Percentiles rank a stretch among this genome's conserved stretches.
phyloP scores from a whole-genome alignment of 1,140 invertebrate species.

The Drosophila rufa region DNA sequence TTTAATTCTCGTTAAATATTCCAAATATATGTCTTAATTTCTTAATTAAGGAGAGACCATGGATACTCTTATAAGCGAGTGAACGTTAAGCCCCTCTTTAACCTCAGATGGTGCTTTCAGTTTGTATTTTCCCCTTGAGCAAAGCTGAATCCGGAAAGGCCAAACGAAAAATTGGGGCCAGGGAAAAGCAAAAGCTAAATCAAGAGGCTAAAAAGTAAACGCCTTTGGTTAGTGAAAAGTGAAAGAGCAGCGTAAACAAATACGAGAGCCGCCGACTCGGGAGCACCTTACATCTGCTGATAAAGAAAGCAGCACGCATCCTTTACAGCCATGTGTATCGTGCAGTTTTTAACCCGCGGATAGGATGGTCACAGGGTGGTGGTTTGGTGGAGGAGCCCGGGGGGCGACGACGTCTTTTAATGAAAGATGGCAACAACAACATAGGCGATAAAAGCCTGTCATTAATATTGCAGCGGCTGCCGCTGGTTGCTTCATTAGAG shows the following conservation, averaged over 20 bases:
- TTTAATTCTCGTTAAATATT: not conserved
- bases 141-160: slow-evolving; percentile 50
- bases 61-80: slow-evolving; percentile 3
- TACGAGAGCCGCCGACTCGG: slow-evolving; percentile 48
- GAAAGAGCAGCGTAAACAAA: slow-evolving; percentile 79
- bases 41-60: not conserved
- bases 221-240: slow-evolving; percentile 75
- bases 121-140: slow-evolving; percentile 9
- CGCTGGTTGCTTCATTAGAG: slow-evolving; percentile 65
- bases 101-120: slow-evolving; percentile 5
- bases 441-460: slow-evolving; percentile 75
- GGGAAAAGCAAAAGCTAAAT: slow-evolving; percentile 55
- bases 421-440: slow-evolving; percentile 80
- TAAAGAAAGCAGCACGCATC: slow-evolving; percentile 65
- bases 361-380: slow-evolving; percentile 3
- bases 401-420: slow-evolving; percentile 53
- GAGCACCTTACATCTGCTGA: slow-evolving; percentile 77
- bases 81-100: not conserved
- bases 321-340: slow-evolving; percentile 6
- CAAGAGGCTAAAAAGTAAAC: slow-evolving; percentile 64
- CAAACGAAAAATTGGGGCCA: slow-evolving; percentile 62
- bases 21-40: not conserved
- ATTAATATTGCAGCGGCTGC: slow-evolving; percentile 75
- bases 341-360: slow-evolving; percentile 17
- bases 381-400: not conserved